Base-by-base conservation (phyloP, 2,888 invertebrate species). In the Parnassius glacialis region DNA sequence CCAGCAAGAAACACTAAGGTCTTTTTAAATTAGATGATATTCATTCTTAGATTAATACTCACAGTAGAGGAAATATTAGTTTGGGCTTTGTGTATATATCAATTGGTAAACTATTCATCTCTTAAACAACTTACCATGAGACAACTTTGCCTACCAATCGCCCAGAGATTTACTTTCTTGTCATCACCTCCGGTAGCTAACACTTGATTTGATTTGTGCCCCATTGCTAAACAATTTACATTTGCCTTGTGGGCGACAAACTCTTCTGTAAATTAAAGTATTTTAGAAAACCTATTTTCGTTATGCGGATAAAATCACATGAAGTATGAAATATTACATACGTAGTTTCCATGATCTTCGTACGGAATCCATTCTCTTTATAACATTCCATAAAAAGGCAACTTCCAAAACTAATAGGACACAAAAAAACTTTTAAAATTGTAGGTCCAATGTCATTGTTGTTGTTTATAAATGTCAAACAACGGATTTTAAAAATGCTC, bases 141-240 rank as follows among this genome's bases (percentile, higher is more conserved):
- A 90, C 98, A 98, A 84, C 96, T 97, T 76, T 96, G 95, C 80
- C 98, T 96, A 48, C 98, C 98, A 68, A 98, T 96, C 12, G 98
- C 97, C 98, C 98, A 99, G 70, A 99, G 90, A 88, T 99, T 99
- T 59, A 99, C 98, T 90, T 98, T 98, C 83, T 97, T 97, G 91
- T 99, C 99, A 83, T 98, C 98, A 65, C 99, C 98, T 62, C 99
- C 99, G 65, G 97, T 97, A 50, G 96, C 97, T 83, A 98, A 93
- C 59, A 98, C 97, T 79, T 97, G 94, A 70, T 97, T 97, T 58
- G 97, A 97, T 84, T 97, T 97, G 89, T 96, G 97, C 64, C 97
- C 97, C 87, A 97, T 93, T 57, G 97, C 96, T 76, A 97, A 87
- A 79, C 97, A 97, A 80, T 96, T 97, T 74, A 97, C 97, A 87